These are phyloP conservation scores for Omphaloscelis lunosa DNA, from an alignment of 2,888 invertebrate genomes.

Conservation along the genomic window DNA sequence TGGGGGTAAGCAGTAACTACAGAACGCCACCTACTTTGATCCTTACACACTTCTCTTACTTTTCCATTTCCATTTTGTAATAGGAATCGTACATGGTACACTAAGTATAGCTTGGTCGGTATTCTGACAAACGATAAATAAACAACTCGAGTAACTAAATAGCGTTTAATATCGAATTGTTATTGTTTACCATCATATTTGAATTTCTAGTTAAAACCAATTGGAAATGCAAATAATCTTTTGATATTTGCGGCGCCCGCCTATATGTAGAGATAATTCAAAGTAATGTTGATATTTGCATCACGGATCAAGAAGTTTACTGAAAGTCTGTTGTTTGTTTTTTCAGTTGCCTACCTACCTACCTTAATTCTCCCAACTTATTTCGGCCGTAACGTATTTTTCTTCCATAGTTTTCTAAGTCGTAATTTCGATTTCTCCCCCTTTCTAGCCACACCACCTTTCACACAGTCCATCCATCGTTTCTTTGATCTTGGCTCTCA, in stretches of 20 bases:
- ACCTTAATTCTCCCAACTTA: not conserved
- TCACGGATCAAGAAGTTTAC: not conserved
- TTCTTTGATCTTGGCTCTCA: too few species aligned
- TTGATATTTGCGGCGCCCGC: not conserved
- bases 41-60: too few species aligned
- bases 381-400: too few species aligned
- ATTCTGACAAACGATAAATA: not conserved
- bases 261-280: not conserved
- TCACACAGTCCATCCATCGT: too few species aligned
- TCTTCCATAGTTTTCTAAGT: not conserved
- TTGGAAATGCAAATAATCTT: constrained; percentile 3
- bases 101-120: not conserved
- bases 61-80: too few species aligned
- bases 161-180: not conserved
- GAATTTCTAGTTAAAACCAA: constrained; percentile 5
- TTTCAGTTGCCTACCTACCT: not conserved
- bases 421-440: too few species aligned
- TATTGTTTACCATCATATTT: not conserved
- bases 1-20: too few species aligned
- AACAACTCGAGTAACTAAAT: not conserved
- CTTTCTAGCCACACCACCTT: too few species aligned
- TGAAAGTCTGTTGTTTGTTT: not conserved
- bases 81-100: not conserved
- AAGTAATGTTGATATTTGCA: not conserved
- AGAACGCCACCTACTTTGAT: too few species aligned